These are phyloP conservation scores for Tetropium fuscum DNA, from an alignment of 2,888 invertebrate species.

Conservation along the genomic window DNA sequence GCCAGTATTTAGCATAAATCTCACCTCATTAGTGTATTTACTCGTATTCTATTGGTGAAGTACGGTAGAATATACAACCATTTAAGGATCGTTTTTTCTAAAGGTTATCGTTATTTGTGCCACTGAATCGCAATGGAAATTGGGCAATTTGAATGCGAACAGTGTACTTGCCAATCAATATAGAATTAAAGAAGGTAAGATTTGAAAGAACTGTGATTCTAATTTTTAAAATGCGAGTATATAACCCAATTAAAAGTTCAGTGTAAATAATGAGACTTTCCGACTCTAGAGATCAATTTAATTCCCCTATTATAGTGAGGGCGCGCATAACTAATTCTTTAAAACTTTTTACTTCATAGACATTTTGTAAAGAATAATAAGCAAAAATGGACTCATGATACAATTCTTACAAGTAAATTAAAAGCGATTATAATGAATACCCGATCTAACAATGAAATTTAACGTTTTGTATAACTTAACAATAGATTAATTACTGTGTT, in stretches of 20 bases:
- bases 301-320: background rate
- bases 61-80: too few relatives aligned
- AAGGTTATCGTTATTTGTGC: background rate
- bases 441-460: conserved; percentile 63
- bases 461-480: conserved; percentile 66
- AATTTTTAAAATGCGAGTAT: conserved; percentile 48
- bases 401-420: conserved; percentile 66
- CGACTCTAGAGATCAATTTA: conserved; percentile 31
- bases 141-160: conserved; percentile 39
- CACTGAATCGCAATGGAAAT: conserved; percentile 22
- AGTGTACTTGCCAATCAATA: conserved; percentile 37
- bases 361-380: conserved; percentile 20
- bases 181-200: conserved; percentile 40
- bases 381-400: conserved; percentile 47
- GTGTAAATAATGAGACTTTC: conserved; percentile 49
- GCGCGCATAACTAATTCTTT: conserved; percentile 2
- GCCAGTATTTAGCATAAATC: too few relatives aligned
- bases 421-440: conserved; percentile 66
- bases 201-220: conserved; percentile 41
- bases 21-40: too few relatives aligned
- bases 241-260: conserved; percentile 54
- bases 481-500: conserved; percentile 67
- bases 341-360: conserved; percentile 10
- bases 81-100: too few relatives aligned
- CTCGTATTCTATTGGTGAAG: too few relatives aligned